phyloP scores from a whole-genome alignment of 1,140 invertebrate genomes.

The Drosophila parvula region DNA sequence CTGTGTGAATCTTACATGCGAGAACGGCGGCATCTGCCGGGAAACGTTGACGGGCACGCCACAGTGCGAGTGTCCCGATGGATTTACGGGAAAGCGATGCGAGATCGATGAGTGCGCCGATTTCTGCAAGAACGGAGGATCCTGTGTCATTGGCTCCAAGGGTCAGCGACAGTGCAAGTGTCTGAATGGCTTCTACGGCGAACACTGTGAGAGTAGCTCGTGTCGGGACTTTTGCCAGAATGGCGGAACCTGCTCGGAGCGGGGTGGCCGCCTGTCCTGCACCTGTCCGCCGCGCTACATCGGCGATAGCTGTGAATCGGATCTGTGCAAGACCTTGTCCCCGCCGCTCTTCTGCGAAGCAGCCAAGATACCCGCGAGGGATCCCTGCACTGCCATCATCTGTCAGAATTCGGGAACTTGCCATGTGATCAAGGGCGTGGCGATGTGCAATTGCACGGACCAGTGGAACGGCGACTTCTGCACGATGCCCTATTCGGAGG shows the following conservation, averaged over 20 bases:
- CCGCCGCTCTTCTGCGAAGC: constrained; percentile 75
- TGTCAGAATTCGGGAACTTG: constrained; percentile 78
- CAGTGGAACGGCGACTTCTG: constrained; percentile 89
- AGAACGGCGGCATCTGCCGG: constrained; percentile 81
- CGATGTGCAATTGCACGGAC: constrained; percentile 87
- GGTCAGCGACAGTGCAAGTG: constrained; percentile 85
- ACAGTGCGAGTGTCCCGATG: constrained; percentile 86
- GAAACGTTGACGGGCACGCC: constrained; percentile 80
- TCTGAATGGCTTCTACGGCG: constrained; percentile 85
- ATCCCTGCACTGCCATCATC: constrained; percentile 77
- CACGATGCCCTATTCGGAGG: constrained; percentile 86
- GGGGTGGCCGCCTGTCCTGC: constrained; percentile 56
- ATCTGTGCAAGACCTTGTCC: constrained; percentile 73
- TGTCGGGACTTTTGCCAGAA: constrained; percentile 86
- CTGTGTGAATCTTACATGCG: constrained; percentile 78
- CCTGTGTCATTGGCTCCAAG: constrained; percentile 84
- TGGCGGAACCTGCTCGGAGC: constrained; percentile 83
- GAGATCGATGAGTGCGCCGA: constrained; percentile 84
- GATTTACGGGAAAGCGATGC: constrained; percentile 75
- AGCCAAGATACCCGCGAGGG: constrained; percentile 52
- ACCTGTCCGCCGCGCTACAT: constrained; percentile 69
- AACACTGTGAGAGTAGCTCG: constrained; percentile 86
- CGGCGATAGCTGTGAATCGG: constrained; percentile 78
- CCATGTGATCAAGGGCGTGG: constrained; percentile 75
- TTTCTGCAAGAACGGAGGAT: constrained; percentile 86